Base-by-base conservation (phyloP, 2,888 invertebrate genomes). In the Parnassius glacialis region DNA sequence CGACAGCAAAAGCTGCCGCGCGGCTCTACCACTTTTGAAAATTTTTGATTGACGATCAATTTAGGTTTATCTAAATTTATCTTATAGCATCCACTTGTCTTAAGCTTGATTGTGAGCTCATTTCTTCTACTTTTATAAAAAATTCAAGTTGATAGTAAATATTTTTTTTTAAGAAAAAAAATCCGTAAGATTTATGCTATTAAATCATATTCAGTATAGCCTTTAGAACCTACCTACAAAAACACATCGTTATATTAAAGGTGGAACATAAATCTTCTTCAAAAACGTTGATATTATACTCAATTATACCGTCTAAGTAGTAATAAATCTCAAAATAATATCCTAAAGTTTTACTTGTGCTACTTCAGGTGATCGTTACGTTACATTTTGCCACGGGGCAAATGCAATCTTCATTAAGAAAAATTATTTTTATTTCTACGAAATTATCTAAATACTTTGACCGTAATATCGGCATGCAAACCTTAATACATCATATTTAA, bases 301-400 rank as follows among this genome's bases (percentile, higher is more conserved):
- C 80, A 82, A 83, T 84, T 82, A 83, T 80, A 81, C 59, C 63
- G 56, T 77, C 81, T 82, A 86, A 84, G 76, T 77, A 74, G 83
- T 86, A 82, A 87, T 90, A 90, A 90, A 91, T 90, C 86, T 88
- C 74, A 70, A 80, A 79, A 83, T 90, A 90, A 90, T 90, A 80
- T 80, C 79, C 70, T 75, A 71, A 76, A 79, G 73, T 79, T 84
- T 79, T 75, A 74, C 74, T 75, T 80, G 80, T 71, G 91, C 91
- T 90, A 84, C 91, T 85, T 91, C 90, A 91, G 89, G 74, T 87
- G 83, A 78, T 83, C 83, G 90, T 88, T 88, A 88, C 90, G 85
- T 83, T 74, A 62, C 68, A 64, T 66, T 64, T 61, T 63, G 79
- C 86, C 79, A 66, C 54, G 67, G 83, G 86, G 80, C 69, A 67